A percentile compares a stretch with the other conserved stretches of the same genome.
Evolutionary conservation across 2,888 invertebrate species (phyloP).

Genomic region (Anoncus sp.): DNA sequence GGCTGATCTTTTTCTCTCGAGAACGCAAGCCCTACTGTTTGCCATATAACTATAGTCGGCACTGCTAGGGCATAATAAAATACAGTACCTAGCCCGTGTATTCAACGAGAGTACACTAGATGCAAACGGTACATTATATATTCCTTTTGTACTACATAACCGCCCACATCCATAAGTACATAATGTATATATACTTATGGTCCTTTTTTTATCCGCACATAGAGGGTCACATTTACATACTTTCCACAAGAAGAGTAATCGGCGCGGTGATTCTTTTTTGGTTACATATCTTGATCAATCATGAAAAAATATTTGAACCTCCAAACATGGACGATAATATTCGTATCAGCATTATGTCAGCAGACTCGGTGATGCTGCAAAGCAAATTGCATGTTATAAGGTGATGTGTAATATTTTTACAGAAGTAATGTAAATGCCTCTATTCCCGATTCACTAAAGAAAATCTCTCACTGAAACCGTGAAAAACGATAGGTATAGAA

Average conservation of each 20-base stretch:
- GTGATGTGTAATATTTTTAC: background rate
- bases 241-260: background rate
- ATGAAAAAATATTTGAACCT: background rate
- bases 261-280: background rate
- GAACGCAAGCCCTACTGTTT: slow-evolving; percentile 52
- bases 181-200: background rate
- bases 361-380: background rate
- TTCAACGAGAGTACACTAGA: background rate
- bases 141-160: background rate
- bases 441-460: background rate
- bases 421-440: background rate
- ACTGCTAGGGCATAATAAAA: background rate
- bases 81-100: background rate
- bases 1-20: slow-evolving; percentile 43
- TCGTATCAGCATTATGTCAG: background rate
- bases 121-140: background rate
- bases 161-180: background rate
- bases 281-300: too few relatives aligned
- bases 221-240: background rate
- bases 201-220: background rate
- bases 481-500: too few relatives aligned
- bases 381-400: background rate
- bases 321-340: background rate
- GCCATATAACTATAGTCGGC: background rate
- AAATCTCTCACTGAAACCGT: too few relatives aligned